A percentile compares a stretch with the other conserved stretches of the same genome.
phyloP scores from a whole-genome alignment of 2,888 invertebrate genomes.

The Tipula vernalis region DNA sequence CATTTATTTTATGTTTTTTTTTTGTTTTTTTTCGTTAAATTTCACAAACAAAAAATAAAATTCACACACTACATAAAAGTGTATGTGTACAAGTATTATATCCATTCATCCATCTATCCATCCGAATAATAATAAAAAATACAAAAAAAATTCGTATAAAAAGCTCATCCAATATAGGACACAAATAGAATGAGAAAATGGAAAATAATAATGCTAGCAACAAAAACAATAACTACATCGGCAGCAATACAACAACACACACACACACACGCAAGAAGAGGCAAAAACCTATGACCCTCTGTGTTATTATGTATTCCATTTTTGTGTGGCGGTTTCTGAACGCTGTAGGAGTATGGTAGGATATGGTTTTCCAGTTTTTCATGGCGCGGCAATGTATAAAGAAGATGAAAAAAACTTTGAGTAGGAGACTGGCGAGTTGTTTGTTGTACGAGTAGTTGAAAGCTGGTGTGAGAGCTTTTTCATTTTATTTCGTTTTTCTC shows the following conservation, averaged over 20 bases:
- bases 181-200: neutral
- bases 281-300: slow-evolving; percentile 7
- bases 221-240: neutral
- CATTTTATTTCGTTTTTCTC: neutral
- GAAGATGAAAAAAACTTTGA: neutral
- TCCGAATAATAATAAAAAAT: slow-evolving; percentile 1
- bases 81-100: neutral
- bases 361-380: neutral
- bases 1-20: neutral
- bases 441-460: neutral
- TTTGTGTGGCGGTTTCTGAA: neutral
- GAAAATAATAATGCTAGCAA: neutral
- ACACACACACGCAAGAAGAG: neutral
- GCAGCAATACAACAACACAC: neutral
- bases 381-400: neutral
- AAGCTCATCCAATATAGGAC: neutral
- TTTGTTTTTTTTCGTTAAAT: neutral
- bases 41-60: neutral
- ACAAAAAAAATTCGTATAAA: neutral
- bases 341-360: neutral
- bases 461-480: neutral
- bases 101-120: slow-evolving; percentile 8
- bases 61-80: slow-evolving; percentile 5
- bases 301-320: neutral
- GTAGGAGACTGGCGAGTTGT: neutral